Conservation (phyloP, 2,888 invertebrate species). For the Exocentrus adspersus region DNA sequence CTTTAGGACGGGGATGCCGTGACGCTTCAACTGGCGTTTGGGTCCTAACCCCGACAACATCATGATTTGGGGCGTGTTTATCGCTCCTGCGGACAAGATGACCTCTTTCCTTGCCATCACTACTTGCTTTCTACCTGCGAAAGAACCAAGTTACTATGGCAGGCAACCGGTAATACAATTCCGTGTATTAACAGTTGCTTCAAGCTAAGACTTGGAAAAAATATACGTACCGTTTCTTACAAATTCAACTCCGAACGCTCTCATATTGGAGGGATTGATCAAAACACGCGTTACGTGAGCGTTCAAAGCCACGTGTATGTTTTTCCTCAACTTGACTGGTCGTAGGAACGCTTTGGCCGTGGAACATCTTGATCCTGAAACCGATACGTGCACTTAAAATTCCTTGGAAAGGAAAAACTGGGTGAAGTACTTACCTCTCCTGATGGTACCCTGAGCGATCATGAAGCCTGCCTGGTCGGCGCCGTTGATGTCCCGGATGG, state of each 20-base stretch:
- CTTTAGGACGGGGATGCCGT: constrained; percentile 78
- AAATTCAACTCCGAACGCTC: constrained; percentile 84
- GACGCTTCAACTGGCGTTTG: constrained; percentile 72
- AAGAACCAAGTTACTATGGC: too few species aligned
- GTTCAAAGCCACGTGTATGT: constrained; percentile 84
- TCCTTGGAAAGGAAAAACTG: too few species aligned
- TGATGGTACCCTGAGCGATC: constrained; percentile 86
- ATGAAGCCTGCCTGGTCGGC: constrained; percentile 83
- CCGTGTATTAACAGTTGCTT: not conserved
- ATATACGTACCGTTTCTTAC: constrained; percentile 68
- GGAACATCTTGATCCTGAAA: constrained; percentile 78
- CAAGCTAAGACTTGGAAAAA: too few species aligned
- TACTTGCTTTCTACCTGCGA: constrained; percentile 69
- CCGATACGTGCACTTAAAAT: too few species aligned
- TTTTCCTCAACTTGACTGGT: constrained; percentile 78
- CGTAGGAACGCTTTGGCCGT: constrained; percentile 89
- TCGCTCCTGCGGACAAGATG: constrained; percentile 88
- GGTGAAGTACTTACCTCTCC: constrained; percentile 74
- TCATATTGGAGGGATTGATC: constrained; percentile 78
- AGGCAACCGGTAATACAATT: not conserved
- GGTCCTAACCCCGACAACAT: constrained; percentile 84
- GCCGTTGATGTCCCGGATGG: constrained; percentile 78
- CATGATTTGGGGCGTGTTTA: constrained; percentile 90
- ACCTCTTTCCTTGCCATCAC: constrained; percentile 84
- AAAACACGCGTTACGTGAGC: constrained; percentile 80